Evolutionary conservation across 35 echinoderm and acorn worm genomes (phyloP), one percentile per base, ranked within the genome.

Genomic region (Amphiura filiformis): DNA sequence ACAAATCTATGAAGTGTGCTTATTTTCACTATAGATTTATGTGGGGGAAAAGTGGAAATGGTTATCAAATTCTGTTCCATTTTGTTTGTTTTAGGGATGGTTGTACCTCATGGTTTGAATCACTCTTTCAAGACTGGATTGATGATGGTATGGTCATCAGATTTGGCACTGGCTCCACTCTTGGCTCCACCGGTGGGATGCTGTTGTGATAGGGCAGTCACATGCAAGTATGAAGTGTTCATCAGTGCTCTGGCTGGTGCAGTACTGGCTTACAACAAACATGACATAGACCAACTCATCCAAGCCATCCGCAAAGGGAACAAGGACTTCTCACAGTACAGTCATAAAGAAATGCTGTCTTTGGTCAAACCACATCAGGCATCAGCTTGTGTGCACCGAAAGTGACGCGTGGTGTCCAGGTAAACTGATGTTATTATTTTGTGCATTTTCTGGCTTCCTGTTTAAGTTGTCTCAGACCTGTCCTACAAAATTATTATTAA

Each of bases 151-250:
- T 92, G 90, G 90, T 92, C 28, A 44, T 92, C 23, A 34, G 90
- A 26, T 84, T 92, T 40, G 90, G 87, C 40, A 87, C 87, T 57
- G 33, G 90, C 20, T n/a, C n/a, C n/a, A n/a, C 90, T n/a, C 86
- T 39, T 92, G 90, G 90, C 57, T 92, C 15, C 90, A 92, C 28
- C 84, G 90, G 37, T 92, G 90, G 90, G 90, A 92, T 37, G 75
- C 83, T 79, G 82, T 91, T 1, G 82, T 91, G 39, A 86, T 91
- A 0, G 86, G 86, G 38, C 89, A 91, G 49, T 37, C 61, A 14
- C 89, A 91, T 37, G 49, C 82, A 91, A 91, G 89, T 86, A 86
- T 86, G 88, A 80, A 22, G 18, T 44, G 0, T 90, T 90, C 36
- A 84, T 90, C 31, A 83, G 80, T 39, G 44, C 88, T 76, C 88